These are phyloP conservation scores for Malurus cyaneus DNA, from an alignment of 2,113 vertebrate genomes.

Conservation along the genomic window DNA sequence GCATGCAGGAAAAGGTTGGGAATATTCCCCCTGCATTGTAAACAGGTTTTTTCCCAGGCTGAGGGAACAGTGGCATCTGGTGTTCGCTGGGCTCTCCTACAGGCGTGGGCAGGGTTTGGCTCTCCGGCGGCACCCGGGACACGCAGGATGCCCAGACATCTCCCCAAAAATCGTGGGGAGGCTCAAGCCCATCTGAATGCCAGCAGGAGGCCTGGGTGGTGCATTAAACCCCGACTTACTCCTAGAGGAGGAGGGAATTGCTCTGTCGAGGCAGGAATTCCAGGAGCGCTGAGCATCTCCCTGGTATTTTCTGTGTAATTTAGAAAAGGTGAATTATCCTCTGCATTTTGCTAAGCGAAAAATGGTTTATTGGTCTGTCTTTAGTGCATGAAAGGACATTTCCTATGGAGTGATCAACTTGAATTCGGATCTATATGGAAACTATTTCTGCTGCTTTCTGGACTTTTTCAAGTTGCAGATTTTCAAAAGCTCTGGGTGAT, in stretches of 20 bases:
- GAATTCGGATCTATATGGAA: background rate
- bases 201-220: background rate
- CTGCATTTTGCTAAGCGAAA: background rate
- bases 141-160: background rate
- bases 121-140: background rate
- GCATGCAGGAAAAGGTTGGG: background rate
- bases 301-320: background rate
- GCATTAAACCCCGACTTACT: background rate
- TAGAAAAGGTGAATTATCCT: background rate
- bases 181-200: background rate
- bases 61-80: slow-evolving; percentile 71
- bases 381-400: background rate
- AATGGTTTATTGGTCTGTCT: background rate
- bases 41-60: background rate
- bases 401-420: background rate
- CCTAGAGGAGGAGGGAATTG: background rate
- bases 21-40: background rate
- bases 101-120: fast-evolving
- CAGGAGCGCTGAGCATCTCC: fast-evolving
- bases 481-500: background rate
- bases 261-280: background rate
- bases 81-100: background rate
- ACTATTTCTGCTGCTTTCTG: background rate
- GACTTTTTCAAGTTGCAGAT: background rate
- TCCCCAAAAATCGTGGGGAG: fast-evolving